Base-by-base conservation (phyloP, 2,888 invertebrate species). In the Eueremaeus valkanovi region DNA sequence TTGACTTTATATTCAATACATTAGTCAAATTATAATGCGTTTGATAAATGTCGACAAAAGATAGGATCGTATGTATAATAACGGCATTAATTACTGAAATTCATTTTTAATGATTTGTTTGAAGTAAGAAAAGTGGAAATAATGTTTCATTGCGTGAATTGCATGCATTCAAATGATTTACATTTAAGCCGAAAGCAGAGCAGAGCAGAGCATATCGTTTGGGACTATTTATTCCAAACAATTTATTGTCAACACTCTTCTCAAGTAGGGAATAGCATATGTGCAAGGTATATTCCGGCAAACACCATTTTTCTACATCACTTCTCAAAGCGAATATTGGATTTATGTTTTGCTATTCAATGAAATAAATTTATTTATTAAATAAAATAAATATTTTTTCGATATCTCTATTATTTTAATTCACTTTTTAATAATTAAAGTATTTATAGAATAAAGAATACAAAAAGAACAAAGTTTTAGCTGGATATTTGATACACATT, bases 141-240 rank as follows among this genome's bases (percentile, higher is more conserved):
- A 33, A 40, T 68, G 40, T 40, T 40, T 21, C 11, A 68, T 18
- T 21, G 21, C 13, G 40, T 68, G 40, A 33, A 40, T 68, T 40
- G 40, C 24, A 40, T 68, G 36, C n/a, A 40, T 68, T 68, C 36
- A 40, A 40, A 68, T 36, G 68, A 68, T 68, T 68, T 51, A 21
- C 51, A 51, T 51, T 51, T 51, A 51, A 51, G 51, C 51, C 16
- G 40, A 21, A n/a, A 18, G 11, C 18, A 63, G 63, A 63, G 11
- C 3, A n/a, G 31, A 58, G 24, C 58, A 27, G 27, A 55, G 55
- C 24, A 24, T 55, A 6, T n/a, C n/a, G 21, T 36, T 58, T 58
- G 58, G 58, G 36, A 68, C 68, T 68, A 68, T 68, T 68, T 68
- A 68, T 68, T 68, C 21, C 68, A 68, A 68, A 68, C 68, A 68